A percentile compares a stretch with the other conserved stretches of the same genome.
phyloP scores from a whole-genome alignment of 2,888 invertebrate species.

The Leucoma salicis region DNA sequence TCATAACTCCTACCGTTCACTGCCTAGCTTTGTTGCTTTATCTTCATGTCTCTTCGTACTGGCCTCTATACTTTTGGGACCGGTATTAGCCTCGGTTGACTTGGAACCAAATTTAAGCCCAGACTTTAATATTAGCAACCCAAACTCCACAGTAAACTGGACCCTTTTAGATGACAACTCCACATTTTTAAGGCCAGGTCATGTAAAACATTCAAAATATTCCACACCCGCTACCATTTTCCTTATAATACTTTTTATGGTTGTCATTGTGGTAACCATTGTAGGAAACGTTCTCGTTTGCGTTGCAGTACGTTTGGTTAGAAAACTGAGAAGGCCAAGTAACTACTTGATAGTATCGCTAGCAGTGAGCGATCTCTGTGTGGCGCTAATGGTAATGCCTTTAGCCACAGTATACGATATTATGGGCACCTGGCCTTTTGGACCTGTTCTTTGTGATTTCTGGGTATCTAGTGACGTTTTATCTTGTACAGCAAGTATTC shows the following conservation, averaged over 20 bases:
- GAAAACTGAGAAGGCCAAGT: slow-evolving; percentile 93
- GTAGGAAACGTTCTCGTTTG: slow-evolving; percentile 96
- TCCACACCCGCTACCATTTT: slow-evolving; percentile 82
- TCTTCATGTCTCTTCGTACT: slow-evolving; percentile 78
- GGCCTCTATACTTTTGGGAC: slow-evolving; percentile 60
- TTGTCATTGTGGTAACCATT: slow-evolving; percentile 90
- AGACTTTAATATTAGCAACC: slow-evolving; percentile 51
- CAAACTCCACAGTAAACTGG: slow-evolving; percentile 61
- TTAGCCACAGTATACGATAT: slow-evolving; percentile 97
- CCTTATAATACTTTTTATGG: slow-evolving; percentile 87
- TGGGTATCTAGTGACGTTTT: slow-evolving; percentile 99
- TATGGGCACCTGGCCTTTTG: slow-evolving; percentile 96
- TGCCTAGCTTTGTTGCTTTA: slow-evolving; percentile 81
- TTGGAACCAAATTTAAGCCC: slow-evolving; percentile 45
- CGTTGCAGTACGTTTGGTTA: slow-evolving; percentile 96
- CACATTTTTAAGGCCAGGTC: slow-evolving; percentile 37
- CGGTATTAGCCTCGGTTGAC: slow-evolving; percentile 54
- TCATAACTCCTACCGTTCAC: slow-evolving; percentile 70
- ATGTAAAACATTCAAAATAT: slow-evolving; percentile 71
- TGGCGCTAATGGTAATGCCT: slow-evolving; percentile 98
- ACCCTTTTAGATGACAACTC: slow-evolving; percentile 59
- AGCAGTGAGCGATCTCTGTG: slow-evolving; percentile 97
- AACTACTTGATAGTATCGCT: slow-evolving; percentile 96
- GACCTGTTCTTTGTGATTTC: slow-evolving; percentile 94
- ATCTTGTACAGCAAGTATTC: slow-evolving; percentile 98